Percentiles rank a stretch among this genome's conserved stretches.
These are phyloP conservation scores for Sorex maritimensis DNA, from an alignment of 2,797 vertebrate species.

Conservation along the genomic window DNA sequence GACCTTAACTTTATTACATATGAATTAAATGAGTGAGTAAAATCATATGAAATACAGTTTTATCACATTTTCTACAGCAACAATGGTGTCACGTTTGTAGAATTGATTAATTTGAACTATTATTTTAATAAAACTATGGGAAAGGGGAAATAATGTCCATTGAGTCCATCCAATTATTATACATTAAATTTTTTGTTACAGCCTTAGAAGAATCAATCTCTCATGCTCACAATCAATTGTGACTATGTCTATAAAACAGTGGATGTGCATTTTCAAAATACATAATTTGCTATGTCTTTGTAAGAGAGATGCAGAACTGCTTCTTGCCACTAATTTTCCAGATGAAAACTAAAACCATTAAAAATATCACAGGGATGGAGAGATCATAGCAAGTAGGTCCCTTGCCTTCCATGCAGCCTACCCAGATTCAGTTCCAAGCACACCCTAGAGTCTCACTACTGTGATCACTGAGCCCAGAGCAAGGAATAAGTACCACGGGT, in stretches of 20 bases:
- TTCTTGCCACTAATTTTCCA: constrained; percentile 42
- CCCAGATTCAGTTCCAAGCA: too few species aligned
- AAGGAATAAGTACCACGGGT: too few species aligned
- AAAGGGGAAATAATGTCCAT: constrained; percentile 31
- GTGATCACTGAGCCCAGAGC: too few species aligned
- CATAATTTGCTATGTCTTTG: constrained; percentile 42
- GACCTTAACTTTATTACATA: constrained; percentile 51
- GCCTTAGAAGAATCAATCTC: constrained; percentile 73
- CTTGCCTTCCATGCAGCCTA: too few species aligned
- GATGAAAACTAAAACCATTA: neutral
- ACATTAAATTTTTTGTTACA: constrained; percentile 57
- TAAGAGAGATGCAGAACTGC: neutral
- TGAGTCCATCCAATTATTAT: constrained; percentile 53
- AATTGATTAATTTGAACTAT: constrained; percentile 16
- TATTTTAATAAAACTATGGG: constrained; percentile 49
- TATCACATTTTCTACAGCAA: constrained; percentile 44
- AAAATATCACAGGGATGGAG: neutral
- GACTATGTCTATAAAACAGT: constrained; percentile 80
- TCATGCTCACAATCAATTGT: constrained; percentile 77
- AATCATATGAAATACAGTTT: constrained; percentile 59
- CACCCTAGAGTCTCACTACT: too few species aligned
- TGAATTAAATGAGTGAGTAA: constrained; percentile 52
- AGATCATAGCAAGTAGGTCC: too few species aligned
- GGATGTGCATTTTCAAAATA: constrained; percentile 80
- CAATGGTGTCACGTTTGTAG: constrained; percentile 54